phyloP scores from a whole-genome alignment of 2,113 vertebrate genomes.

The Aegotheles bennettii region DNA sequence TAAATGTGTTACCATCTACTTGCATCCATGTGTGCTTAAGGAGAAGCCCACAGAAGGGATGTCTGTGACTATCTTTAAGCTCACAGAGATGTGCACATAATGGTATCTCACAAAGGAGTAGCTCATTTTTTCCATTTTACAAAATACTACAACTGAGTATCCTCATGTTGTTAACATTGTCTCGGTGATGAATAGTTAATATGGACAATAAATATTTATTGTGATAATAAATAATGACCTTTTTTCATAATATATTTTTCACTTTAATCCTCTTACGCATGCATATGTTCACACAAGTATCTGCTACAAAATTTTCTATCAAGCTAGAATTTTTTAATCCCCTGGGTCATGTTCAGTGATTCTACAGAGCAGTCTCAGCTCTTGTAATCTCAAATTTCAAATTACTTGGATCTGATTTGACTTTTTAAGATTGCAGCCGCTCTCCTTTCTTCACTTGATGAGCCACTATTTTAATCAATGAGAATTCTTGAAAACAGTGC shows the following conservation, averaged over 20 bases:
- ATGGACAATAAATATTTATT: not conserved
- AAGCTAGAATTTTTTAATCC: not conserved
- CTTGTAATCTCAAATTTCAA: not conserved
- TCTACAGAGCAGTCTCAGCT: not conserved
- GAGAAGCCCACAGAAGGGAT: not conserved
- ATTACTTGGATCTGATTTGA: not conserved
- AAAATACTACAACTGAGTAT: not conserved
- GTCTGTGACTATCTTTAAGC: not conserved
- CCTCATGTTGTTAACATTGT: not conserved
- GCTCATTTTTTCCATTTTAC: not conserved
- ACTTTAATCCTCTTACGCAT: not conserved
- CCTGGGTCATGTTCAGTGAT: not conserved
- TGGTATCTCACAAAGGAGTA: not conserved
- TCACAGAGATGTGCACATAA: rapidly evolving
- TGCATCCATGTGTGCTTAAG: not conserved
- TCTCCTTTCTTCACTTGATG: not conserved
- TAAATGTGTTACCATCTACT: not conserved
- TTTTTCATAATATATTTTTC: not conserved
- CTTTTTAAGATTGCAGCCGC: not conserved
- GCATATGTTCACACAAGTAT: not conserved
- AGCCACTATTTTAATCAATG: not conserved
- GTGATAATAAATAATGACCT: not conserved
- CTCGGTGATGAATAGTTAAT: not conserved
- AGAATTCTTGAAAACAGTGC: not conserved
- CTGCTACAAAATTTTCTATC: not conserved